Percentiles rank a stretch among this genome's conserved stretches.
Conservation (phyloP, 1,140 invertebrate genomes). For the Mercenaria mercenaria region DNA sequence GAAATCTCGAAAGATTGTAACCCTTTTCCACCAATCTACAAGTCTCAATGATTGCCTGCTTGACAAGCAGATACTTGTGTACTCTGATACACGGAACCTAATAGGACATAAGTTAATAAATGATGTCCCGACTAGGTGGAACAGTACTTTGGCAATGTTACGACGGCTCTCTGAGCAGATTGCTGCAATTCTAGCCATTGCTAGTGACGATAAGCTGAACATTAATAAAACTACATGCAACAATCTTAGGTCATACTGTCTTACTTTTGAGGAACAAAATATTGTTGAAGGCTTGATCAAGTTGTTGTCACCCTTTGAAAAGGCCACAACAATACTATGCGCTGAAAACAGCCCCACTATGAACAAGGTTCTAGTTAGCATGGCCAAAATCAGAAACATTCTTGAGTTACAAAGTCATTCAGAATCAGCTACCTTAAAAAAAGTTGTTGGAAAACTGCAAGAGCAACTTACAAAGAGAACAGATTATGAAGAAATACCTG, state of each 20-base stretch:
- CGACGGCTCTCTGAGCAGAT: constrained; percentile 24
- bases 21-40: constrained; percentile 51
- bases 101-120: constrained; percentile 39
- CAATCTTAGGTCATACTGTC: constrained; percentile 13
- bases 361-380: constrained; percentile 12
- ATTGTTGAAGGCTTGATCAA: constrained; percentile 35
- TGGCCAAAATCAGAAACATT: constrained; percentile 9
- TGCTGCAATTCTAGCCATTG: constrained; percentile 53
- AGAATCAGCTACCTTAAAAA: background rate
- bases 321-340: constrained; percentile 53
- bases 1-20: constrained; percentile 34
- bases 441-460: background rate
- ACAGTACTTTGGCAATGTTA: constrained; percentile 49
- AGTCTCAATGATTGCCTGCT: constrained; percentile 30
- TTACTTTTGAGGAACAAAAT: constrained; percentile 56
- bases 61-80: constrained; percentile 3
- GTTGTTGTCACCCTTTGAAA: constrained; percentile 38
- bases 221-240: constrained; percentile 24
- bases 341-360: constrained; percentile 39
- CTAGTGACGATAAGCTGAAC: constrained; percentile 19
- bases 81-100: background rate
- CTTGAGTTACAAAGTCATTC: background rate
- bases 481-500: background rate
- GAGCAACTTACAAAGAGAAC: background rate
- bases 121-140: constrained; percentile 50